Conservation (phyloP, 2,888 invertebrate genomes). For the Morinoia aosen region DNA sequence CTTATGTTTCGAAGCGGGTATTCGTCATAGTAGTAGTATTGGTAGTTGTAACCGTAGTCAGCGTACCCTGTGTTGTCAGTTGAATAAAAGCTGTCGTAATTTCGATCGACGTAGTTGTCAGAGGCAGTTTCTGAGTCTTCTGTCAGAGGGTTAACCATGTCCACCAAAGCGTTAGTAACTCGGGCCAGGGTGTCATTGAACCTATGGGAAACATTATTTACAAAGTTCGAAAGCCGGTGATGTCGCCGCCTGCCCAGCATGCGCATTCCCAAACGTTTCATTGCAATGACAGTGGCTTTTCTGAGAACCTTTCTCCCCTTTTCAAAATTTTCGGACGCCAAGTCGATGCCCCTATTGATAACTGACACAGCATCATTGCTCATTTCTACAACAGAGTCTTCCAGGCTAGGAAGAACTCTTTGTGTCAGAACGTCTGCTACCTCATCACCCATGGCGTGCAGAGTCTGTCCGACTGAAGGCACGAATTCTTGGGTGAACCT, state of each 20-base stretch:
- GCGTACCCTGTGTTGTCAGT: slow-evolving; percentile 12
- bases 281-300: slow-evolving; percentile 60
- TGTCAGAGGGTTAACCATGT: not conserved
- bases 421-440: slow-evolving; percentile 58
- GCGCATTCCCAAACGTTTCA: slow-evolving; percentile 58
- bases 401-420: slow-evolving; percentile 60
- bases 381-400: slow-evolving; percentile 60
- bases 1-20: slow-evolving; percentile 28
- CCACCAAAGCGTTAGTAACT: slow-evolving; percentile 51
- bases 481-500: slow-evolving; percentile 57
- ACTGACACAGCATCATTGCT: slow-evolving; percentile 65
- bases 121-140: not conserved
- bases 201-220: slow-evolving; percentile 60
- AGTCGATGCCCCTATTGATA: slow-evolving; percentile 64
- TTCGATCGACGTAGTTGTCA: slow-evolving; percentile 7
- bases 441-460: slow-evolving; percentile 48
- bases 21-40: slow-evolving; percentile 38
- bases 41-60: slow-evolving; percentile 24
- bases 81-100: slow-evolving; percentile 37
- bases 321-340: slow-evolving; percentile 58
- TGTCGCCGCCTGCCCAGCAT: slow-evolving; percentile 64
- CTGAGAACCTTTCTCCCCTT: slow-evolving; percentile 57
- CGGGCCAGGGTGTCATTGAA: slow-evolving; percentile 56
- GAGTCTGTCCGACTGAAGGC: slow-evolving; percentile 56
- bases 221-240: slow-evolving; percentile 59